phyloP scores from a whole-genome alignment of 1,140 invertebrate species.

The Drosophila mauritiana region DNA sequence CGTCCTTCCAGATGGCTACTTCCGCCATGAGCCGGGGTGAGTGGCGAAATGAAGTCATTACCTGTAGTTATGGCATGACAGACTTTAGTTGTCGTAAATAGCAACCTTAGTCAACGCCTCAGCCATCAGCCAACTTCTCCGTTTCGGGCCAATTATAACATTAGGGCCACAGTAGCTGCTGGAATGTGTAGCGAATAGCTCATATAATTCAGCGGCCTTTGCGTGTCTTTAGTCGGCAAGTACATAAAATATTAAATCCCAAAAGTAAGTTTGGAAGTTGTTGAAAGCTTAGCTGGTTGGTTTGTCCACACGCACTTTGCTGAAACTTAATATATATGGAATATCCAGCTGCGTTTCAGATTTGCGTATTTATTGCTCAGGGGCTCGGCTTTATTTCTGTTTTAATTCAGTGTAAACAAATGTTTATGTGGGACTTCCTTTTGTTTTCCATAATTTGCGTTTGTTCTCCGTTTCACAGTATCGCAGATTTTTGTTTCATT shows the following conservation, averaged over 20 bases:
- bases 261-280: constrained; percentile 67
- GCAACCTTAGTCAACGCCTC: constrained; percentile 42
- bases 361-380: constrained; percentile 74
- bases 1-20: background rate
- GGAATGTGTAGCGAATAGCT: constrained; percentile 44
- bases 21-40: background rate
- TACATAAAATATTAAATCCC: constrained; percentile 51
- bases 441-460: constrained; percentile 68
- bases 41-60: constrained; percentile 68
- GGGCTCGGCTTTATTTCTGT: constrained; percentile 39
- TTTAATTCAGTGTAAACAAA: constrained; percentile 49
- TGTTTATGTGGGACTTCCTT: constrained; percentile 39
- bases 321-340: constrained; percentile 30
- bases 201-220: constrained; percentile 28
- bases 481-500: constrained; percentile 20
- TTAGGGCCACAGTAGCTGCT: constrained; percentile 15
- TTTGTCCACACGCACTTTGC: constrained; percentile 34
- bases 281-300: constrained; percentile 69
- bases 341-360: constrained; percentile 61
- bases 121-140: constrained; percentile 7
- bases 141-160: constrained; percentile 22
- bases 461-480: constrained; percentile 34
- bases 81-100: constrained; percentile 52
- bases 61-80: constrained; percentile 63
- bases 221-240: constrained; percentile 31